Evolutionary conservation across 2,888 invertebrate genomes (phyloP), one percentile per base, ranked within the genome.

Genomic region (Amphipoea oculea): DNA sequence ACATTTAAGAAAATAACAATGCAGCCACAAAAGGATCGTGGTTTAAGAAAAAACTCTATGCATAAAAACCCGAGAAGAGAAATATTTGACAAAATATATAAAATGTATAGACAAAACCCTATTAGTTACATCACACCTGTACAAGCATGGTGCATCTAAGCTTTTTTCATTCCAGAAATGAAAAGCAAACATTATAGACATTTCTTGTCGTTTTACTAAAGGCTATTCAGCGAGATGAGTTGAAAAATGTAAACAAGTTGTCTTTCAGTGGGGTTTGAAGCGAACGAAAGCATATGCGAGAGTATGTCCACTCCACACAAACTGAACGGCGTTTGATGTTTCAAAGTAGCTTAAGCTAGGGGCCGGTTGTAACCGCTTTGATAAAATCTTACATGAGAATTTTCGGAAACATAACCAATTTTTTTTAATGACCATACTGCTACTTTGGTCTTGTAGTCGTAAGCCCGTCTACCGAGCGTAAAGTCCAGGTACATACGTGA

Each of bases 241-340:
- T 81, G 73, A 85, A 85, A 85, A 88, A 85, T 86, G 88, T 86
- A 85, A 85, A 85, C 85, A 85, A 85, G 82, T 70, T 67, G 65
- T 76, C 82, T 85, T 85, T 88, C 82, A 85, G 57, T 65, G 51
- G 45, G 65, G 74, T 83, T 88, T 83, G 54, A 71, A 88, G 60
- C 73, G 73, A 83, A 83, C 65, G 74, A 29, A 78, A 78, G 60
- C 85, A 74, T 87, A 74, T 73, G 72, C 54, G 71, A 69, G 76
- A 81, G 75, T 75, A 57, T 78, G 86, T 75, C 83, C 89, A 86
- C 85, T 82, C 83, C 89, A 86, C 85, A 78, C 83, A 75, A 78
- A 83, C 77, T 88, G 73, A 86, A 74, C 73, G 72, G 40, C 65
- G 86, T 86, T 86, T 86, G 86, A 86, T 78, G 78, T 88, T 82